phyloP scores from a whole-genome alignment of 1,140 invertebrate species.

The Pygmarrhopalites habei region DNA sequence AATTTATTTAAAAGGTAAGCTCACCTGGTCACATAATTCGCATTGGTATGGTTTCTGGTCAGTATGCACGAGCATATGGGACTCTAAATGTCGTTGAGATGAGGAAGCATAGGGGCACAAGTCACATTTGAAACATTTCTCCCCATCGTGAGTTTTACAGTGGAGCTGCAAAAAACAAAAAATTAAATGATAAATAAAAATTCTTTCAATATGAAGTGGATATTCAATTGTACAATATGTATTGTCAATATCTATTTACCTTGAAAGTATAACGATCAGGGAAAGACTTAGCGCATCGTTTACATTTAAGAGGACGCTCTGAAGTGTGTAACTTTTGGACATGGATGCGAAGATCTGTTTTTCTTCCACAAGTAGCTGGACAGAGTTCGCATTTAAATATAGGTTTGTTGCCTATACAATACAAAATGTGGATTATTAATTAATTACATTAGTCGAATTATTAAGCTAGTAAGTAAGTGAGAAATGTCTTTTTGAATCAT shows the following conservation, averaged over 20 bases:
- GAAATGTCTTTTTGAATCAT: no score
- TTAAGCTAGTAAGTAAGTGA: no score
- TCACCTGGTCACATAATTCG: slow-evolving; percentile 66
- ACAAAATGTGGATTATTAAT: neutral
- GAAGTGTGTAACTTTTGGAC: slow-evolving; percentile 93
- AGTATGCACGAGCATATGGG: slow-evolving; percentile 91
- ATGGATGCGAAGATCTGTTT: slow-evolving; percentile 92
- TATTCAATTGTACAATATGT: slow-evolving; percentile 4
- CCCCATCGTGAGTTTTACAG: slow-evolving; percentile 86
- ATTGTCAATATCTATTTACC: slow-evolving; percentile 43
- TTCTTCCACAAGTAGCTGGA: slow-evolving; percentile 91
- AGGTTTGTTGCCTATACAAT: slow-evolving; percentile 72
- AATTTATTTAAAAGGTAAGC: no score
- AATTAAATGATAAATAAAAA: slow-evolving; percentile 10
- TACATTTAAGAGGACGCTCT: slow-evolving; percentile 84
- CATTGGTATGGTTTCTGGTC: slow-evolving; percentile 85
- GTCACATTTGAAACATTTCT: slow-evolving; percentile 95
- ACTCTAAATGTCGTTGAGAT: slow-evolving; percentile 85
- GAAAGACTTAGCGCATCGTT: slow-evolving; percentile 84
- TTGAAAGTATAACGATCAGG: slow-evolving; percentile 65
- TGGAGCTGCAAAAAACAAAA: slow-evolving; percentile 51
- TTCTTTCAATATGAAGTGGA: neutral
- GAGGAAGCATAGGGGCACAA: slow-evolving; percentile 90
- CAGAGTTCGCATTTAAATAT: slow-evolving; percentile 91
- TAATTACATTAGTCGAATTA: no score